Evolutionary conservation across 2,113 vertebrate genomes (phyloP), one percentile per base, ranked within the genome.

Genomic region (Scomber scombrus): DNA sequence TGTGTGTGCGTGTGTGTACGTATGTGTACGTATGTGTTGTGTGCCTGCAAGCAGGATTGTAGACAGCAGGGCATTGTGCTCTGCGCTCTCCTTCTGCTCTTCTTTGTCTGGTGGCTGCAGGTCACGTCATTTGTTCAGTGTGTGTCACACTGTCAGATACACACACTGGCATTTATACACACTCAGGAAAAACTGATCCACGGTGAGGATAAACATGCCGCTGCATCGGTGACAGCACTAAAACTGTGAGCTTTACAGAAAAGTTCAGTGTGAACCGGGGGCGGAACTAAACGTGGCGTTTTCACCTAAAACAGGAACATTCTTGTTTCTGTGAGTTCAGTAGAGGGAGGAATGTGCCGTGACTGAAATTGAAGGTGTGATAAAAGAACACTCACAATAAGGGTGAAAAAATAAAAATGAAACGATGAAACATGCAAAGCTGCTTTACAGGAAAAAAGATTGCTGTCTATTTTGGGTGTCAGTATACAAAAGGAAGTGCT

Each of bases 401-500:
- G 47, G 52, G 65, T 55, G 18, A 12, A 21, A 58, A 81, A 73
- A 85, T 55, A 40, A 79, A 78, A 79, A 71, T 85, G 81, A 87
- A 77, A 85, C 34, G 81, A 91, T 92, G 91, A 91, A 92, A 89
- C 72, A 56, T 57, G 84, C 76, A 72, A 79, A 84, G 89, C 80
- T 80, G 88, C 90, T 94, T 93, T 89, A 93, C 91, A 88, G 91
- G 87, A 84, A 90, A 89, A 86, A 89, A 23, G 50, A 82, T 67
- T 73, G 85, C 66, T 69, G 86, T 92, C 94, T 95, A 94, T 95
- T 95, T 95, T 94, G 87, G 91, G 93, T 87, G 79, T 80, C 82
- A 86, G 91, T 87, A 90, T 88, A 93, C 91, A 91, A 94, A 95
- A 94, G 93, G 95, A 95, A 95, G 93, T 91, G 92, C 91, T 85